Evolutionary conservation across 2,888 invertebrate species (phyloP).

Genomic region (Dicyrtomina minuta): DNA sequence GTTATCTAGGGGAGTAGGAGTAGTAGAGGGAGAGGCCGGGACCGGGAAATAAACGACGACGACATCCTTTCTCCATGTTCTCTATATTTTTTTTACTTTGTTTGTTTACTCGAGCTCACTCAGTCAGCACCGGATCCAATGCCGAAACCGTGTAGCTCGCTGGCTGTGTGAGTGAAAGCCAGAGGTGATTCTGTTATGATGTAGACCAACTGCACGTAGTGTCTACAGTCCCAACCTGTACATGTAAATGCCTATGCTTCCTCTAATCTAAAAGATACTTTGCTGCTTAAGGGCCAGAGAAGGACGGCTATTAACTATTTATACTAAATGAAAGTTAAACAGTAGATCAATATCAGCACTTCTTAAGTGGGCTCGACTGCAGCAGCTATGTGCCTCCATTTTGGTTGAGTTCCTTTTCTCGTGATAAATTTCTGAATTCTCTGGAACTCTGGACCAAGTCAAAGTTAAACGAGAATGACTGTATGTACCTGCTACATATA

Average conservation of each 20-base stretch:
- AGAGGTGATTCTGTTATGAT: no score
- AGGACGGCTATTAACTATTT: constrained; percentile 20
- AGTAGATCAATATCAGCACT: constrained; percentile 20
- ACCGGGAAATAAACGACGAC: not conserved
- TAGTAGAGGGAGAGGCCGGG: not conserved
- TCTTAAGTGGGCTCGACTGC: not conserved
- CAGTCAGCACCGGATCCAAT: not conserved
- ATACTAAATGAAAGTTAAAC: constrained; percentile 17
- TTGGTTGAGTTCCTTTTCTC: no score
- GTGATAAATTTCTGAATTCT: no score
- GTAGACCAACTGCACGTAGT: no score
- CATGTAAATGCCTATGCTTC: not conserved
- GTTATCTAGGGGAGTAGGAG: constrained; percentile 9
- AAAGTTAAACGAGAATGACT: not conserved
- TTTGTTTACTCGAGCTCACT: not conserved
- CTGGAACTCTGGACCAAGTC: no score
- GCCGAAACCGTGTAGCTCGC: not conserved
- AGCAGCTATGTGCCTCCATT: not conserved
- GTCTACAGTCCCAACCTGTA: no score
- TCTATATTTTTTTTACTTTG: constrained; percentile 16
- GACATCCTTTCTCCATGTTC: constrained; percentile 4
- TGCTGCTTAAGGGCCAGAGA: constrained; percentile 2
- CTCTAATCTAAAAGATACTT: not conserved
- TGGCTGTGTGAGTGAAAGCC: not conserved
- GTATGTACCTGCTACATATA: no score